Percentiles rank a stretch among this genome's conserved stretches.
These are phyloP conservation scores for Rhinopomastus cyanomelas DNA, from an alignment of 2,113 vertebrate genomes.

Conservation along the genomic window DNA sequence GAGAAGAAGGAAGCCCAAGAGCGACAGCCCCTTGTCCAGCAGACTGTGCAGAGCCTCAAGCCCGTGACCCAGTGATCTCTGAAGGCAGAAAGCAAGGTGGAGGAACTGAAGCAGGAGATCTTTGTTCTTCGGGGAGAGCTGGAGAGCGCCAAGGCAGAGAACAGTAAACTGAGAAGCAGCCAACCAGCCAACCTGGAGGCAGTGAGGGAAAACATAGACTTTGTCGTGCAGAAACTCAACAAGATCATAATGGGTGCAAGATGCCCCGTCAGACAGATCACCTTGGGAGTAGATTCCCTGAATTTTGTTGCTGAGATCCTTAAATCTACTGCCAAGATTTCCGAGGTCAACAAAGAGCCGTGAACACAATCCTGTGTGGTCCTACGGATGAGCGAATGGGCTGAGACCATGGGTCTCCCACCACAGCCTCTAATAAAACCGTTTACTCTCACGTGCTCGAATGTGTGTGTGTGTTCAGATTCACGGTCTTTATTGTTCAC, in stretches of 20 bases:
- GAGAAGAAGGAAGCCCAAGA: slow-evolving; percentile 75
- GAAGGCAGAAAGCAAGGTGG: slow-evolving; percentile 73
- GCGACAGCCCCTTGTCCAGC: slow-evolving; percentile 77
- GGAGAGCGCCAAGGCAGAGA: slow-evolving; percentile 66
- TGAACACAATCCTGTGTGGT: neutral
- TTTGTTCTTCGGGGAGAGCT: slow-evolving; percentile 76
- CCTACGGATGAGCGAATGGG: rapidly evolving
- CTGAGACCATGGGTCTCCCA: rapidly evolving
- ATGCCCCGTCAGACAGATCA: slow-evolving; percentile 62
- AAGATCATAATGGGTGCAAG: slow-evolving; percentile 68
- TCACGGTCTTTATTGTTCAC: neutral
- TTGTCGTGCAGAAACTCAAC: slow-evolving; percentile 75
- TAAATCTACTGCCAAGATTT: slow-evolving; percentile 61
- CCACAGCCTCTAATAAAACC: neutral
- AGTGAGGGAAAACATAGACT: slow-evolving; percentile 71
- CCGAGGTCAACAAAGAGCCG: slow-evolving; percentile 10
- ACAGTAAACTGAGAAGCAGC: slow-evolving; percentile 63
- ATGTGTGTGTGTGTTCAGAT: neutral
- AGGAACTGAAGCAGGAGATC: slow-evolving; percentile 78
- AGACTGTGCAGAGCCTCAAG: slow-evolving; percentile 76
- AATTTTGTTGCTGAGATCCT: slow-evolving; percentile 57
- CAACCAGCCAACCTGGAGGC: slow-evolving; percentile 65
- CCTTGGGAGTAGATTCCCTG: slow-evolving; percentile 5
- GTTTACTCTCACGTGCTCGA: neutral
- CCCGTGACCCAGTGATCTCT: slow-evolving; percentile 80